Base-by-base conservation (phyloP, 2,888 invertebrate species). In the Lymantria monacha region DNA sequence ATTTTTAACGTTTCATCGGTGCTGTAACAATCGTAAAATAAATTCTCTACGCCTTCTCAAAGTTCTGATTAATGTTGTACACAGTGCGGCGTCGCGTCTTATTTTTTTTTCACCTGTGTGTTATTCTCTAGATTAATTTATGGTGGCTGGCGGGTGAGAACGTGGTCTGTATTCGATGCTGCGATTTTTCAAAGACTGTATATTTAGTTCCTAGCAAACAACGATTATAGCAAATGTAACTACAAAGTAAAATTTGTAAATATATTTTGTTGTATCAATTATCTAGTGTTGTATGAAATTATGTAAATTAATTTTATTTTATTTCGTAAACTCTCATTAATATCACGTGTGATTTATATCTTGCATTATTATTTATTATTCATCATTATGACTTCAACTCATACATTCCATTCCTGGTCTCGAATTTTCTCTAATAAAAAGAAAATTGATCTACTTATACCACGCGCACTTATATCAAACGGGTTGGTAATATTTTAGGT, bases 1-100 rank as follows among this genome's bases (percentile, higher is more conserved):
- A 87, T 90, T 90, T 90, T 89, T 87, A 89, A 88, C 85, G 89
- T 89, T 90, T 90, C 90, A 86, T 87, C 89, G 89, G 75, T 80
- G 79, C 75, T 87, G 87, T 86, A 86, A 90, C 89, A 89, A 89
- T 89, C 89, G 89, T 90, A 83, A 88, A 90, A 90, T 88, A 90
- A 89, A 90, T 91, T 88, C 87, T 86, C 83, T 87, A 85, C 89
- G 87, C 89, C 88, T 87, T 87, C 88, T 86, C 85, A 81, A 74
- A 82, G 85, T 79, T 81, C 88, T 91, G 91, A 91, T 91, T 91
- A 90, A 91, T 90, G 89, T 87, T 77, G 82, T 85, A 88, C 88
- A 89, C 79, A 81, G 76, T 63, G 74, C 77, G 72, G 78, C 85
- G 83, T 83, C 81, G 81, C 83, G 79, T 85, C 85, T 82, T 85